A percentile compares a stretch with the other conserved stretches of the same genome.
These are phyloP conservation scores for Lysandra bellargus DNA, from an alignment of 2,888 invertebrate genomes.

Conservation along the genomic window DNA sequence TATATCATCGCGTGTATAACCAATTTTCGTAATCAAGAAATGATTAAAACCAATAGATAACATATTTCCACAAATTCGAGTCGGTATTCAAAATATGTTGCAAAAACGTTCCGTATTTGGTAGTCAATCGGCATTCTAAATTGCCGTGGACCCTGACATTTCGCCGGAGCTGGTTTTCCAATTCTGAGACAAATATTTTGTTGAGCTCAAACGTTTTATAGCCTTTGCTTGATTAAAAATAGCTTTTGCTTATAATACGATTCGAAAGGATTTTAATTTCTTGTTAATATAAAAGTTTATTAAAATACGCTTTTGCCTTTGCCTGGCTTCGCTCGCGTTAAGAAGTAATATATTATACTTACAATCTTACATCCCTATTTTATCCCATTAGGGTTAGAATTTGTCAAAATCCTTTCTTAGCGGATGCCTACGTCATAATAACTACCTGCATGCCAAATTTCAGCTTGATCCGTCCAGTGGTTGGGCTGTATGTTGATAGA, in stretches of 20 bases:
- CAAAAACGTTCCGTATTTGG: conserved; percentile 44
- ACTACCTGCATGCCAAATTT: too few species aligned
- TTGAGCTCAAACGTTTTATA: conserved; percentile 22
- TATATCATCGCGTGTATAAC: neutral
- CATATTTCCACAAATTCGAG: conserved; percentile 34
- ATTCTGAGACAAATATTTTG: conserved; percentile 36
- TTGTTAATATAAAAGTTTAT: too few species aligned
- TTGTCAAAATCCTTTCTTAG: too few species aligned
- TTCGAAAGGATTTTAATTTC: neutral
- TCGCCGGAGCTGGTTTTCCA: conserved; percentile 56
- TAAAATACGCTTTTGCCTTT: too few species aligned
- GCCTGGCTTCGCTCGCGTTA: too few species aligned
- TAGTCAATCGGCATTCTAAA: conserved; percentile 59
- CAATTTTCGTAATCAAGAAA: conserved; percentile 8
- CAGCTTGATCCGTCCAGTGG: too few species aligned
- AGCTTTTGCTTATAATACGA: neutral
- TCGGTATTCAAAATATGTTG: conserved; percentile 43
- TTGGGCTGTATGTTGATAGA: too few species aligned
- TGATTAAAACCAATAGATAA: conserved; percentile 4
- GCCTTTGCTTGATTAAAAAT: conserved; percentile 25
- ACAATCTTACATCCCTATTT: too few species aligned
- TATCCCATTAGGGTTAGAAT: too few species aligned
- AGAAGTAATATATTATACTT: too few species aligned
- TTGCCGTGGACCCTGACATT: conserved; percentile 71
- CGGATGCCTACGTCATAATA: too few species aligned